Conservation (phyloP, 2,888 invertebrate genomes). For the Parascotia fuliginaria region DNA sequence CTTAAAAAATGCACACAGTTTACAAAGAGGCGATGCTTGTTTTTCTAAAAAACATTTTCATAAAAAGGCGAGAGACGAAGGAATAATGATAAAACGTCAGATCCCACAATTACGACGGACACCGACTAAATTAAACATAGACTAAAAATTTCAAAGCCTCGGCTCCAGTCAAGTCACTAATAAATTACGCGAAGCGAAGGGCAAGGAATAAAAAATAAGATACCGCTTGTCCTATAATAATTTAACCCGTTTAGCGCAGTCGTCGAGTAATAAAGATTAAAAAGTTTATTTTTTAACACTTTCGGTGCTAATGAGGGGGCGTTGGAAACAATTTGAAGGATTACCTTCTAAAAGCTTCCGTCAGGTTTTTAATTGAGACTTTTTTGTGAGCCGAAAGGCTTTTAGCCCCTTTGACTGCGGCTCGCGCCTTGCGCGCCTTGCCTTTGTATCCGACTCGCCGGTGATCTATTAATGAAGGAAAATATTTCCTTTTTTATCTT, state of each 20-base stretch:
- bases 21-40: slow-evolving; percentile 13
- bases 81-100: slow-evolving; percentile 55
- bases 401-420: slow-evolving; percentile 77
- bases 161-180: slow-evolving; percentile 63
- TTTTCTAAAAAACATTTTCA: slow-evolving; percentile 31
- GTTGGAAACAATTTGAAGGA: slow-evolving; percentile 86
- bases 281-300: slow-evolving; percentile 86
- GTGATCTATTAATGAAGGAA: slow-evolving; percentile 83
- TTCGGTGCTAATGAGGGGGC: slow-evolving; percentile 86
- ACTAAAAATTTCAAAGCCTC: slow-evolving; percentile 70
- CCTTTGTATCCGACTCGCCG: slow-evolving; percentile 71
- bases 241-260: slow-evolving; percentile 84
- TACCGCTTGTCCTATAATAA: slow-evolving; percentile 79
- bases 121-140: slow-evolving; percentile 71
- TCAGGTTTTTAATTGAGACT: slow-evolving; percentile 86
- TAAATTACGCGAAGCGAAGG: slow-evolving; percentile 74
- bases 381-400: slow-evolving; percentile 83
- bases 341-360: slow-evolving; percentile 86
- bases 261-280: slow-evolving; percentile 85
- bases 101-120: slow-evolving; percentile 71
- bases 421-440: slow-evolving; percentile 61
- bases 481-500: slow-evolving; percentile 58
- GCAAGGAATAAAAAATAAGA: slow-evolving; percentile 79
- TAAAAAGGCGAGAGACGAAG: slow-evolving; percentile 32
- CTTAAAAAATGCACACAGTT: neutral